Percentiles rank a stretch among this genome's conserved stretches.
These are phyloP conservation scores for Brachionus paranguensis DNA, from an alignment of 1,140 invertebrate species.

Conservation along the genomic window DNA sequence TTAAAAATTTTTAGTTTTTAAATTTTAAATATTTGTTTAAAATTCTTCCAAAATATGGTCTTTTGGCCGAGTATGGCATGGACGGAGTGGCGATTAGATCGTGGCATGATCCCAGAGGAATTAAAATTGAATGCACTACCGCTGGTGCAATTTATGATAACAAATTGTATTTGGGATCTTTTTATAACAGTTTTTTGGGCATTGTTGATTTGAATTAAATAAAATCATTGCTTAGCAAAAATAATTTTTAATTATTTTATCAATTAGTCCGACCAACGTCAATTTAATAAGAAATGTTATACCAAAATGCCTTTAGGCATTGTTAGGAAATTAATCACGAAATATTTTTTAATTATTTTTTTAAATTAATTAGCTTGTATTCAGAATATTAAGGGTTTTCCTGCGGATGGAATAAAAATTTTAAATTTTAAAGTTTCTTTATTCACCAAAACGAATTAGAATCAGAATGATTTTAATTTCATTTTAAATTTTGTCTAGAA, in stretches of 20 bases:
- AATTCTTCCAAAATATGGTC: not conserved
- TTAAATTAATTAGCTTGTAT: not conserved
- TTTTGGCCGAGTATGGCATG: conserved; percentile 22
- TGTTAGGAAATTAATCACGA: not conserved
- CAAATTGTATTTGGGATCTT: conserved; percentile 36
- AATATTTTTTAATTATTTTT: not conserved
- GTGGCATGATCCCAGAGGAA: conserved; percentile 21
- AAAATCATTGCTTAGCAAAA: not conserved
- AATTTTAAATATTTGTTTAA: conserved; percentile 8
- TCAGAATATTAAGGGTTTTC: not conserved
- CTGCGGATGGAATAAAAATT: not conserved
- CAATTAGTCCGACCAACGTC: not conserved
- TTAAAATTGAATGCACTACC: conserved; percentile 1
- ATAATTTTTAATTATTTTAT: not conserved
- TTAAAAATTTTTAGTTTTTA: not conserved
- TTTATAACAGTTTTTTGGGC: conserved; percentile 13
- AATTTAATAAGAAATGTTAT: too few species aligned
- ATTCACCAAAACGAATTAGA: not conserved
- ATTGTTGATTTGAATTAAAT: not conserved
- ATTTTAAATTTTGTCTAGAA: not conserved
- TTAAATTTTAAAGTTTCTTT: not conserved
- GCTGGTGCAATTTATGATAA: not conserved
- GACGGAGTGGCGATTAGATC: not conserved
- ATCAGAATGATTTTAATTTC: not conserved
- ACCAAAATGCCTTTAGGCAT: too few species aligned